Evolutionary conservation across 2,113 vertebrate species (phyloP), one percentile per base, ranked within the genome.

Genomic region (Halichoeres trimaculatus): DNA sequence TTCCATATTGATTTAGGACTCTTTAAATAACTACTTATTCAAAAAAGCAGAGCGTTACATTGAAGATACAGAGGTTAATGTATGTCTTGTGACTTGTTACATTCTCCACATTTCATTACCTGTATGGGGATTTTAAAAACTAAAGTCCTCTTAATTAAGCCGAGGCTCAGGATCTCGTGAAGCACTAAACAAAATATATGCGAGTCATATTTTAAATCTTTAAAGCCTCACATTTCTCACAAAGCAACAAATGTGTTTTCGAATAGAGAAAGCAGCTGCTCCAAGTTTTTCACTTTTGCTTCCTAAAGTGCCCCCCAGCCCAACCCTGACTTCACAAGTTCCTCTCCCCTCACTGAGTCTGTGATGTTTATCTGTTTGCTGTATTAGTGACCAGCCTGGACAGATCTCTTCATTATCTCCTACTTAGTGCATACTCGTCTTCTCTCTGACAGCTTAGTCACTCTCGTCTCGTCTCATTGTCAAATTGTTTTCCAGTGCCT

Each of bases 391-490:
- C 87, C 84, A 66, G 92, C 87, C 84, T 70, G 63, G 80, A 85
- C 86, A 85, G 87, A 90, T 88, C 81, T 88, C 91, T 92, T 92
- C 82, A 92, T 93, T 86, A 89, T 70, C 70, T 63, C 75, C 83
- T 71, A 57, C 87, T 89, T 84, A 83, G 80, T 77, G 74, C 86
- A 84, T 67, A 85, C 79, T 85, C 56, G 55, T 82, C 82, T 61
- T 60, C 80, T 79, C 77, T 84, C 80, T 83, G 71, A 77, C 52
- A 54, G 45, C 70, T 69, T 50, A 64, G 75, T 88, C 69, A 66
- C 54, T 70, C 81, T 84, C 20, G 10, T 60, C 66, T 70, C 45
- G 48, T 70, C 59, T 52, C 73, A 56, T 62, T 77, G 72, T 47
- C 54, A 68, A 84, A 78, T 83, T 58, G 68, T 50, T 74, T 85